Evolutionary conservation across 1,140 invertebrate species (phyloP), one percentile per base, ranked within the genome.

Genomic region (Alviniconcha marisindica): DNA sequence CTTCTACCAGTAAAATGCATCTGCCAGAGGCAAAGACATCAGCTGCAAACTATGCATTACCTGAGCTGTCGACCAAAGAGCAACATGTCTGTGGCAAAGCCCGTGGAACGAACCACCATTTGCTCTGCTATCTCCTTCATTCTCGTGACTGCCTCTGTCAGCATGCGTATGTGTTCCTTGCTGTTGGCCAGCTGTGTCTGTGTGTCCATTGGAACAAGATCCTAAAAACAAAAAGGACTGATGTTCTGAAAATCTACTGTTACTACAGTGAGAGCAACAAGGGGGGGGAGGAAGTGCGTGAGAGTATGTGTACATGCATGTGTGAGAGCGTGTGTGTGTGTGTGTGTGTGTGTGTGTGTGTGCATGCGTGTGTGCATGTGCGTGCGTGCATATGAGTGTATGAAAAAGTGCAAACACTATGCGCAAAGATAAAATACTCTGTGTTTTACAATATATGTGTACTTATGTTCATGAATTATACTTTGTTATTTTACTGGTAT

Each of bases 151-250:
- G 95, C 95, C 10, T 92, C 89, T 44, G 94, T 93, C 86, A 95
- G 94, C 56, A 95, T 92, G 38, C 93, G 90, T 63, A 96, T 94
- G 82, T 95, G 95, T 79, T 95, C 95, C 83, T 95, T 93, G 84
- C 95, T 95, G 83, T 94, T 94, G 0, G 94, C 93, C 85, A 95
- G 94, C 90, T 96, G 95, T 24, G 93, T 94, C 31, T 94, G 93
- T 3, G 94, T 95, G 88, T 95, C 95, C 76, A 94, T 93, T 12
- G 95, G 95, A 36, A 95, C 95, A 66, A 96, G 86, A 85, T 96
- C 95, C 93, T 93, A 73, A 44, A 87, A 40, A 40, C 69, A 71
- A 4, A 60, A 60, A 60, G 24, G 7, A 51, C 48, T 51, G 48
- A 51, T 7, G 18, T 7, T 51, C 21, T 18, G 21, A n/a, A 60